These are phyloP conservation scores for Macrostomum lignano DNA, from an alignment of 1,140 invertebrate genomes.

Conservation along the genomic window DNA sequence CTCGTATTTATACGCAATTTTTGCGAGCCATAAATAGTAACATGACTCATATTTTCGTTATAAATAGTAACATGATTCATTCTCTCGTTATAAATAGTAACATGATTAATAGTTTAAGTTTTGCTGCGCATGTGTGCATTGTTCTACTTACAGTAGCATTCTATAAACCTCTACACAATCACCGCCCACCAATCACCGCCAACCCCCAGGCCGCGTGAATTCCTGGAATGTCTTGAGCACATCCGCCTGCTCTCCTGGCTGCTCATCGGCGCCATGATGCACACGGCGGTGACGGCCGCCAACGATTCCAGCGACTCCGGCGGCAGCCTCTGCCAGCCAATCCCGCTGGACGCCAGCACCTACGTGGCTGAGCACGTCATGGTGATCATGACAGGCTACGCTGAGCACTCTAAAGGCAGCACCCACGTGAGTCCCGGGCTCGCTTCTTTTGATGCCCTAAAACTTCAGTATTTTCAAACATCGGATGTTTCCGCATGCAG, in stretches of 20 bases:
- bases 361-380: constrained; percentile 88
- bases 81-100: too few species aligned
- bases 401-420: constrained; percentile 55
- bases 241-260: constrained; percentile 79
- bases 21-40: too few species aligned
- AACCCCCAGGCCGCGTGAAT: constrained; percentile 47
- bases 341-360: constrained; percentile 74
- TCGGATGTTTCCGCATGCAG: too few species aligned
- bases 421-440: neutral
- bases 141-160: too few species aligned
- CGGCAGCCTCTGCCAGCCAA: constrained; percentile 41
- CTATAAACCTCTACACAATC: too few species aligned
- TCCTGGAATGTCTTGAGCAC: constrained; percentile 71
- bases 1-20: too few species aligned
- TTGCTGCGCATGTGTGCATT: too few species aligned
- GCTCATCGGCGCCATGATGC: constrained; percentile 61
- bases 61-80: too few species aligned
- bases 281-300: constrained; percentile 40
- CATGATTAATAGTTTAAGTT: too few species aligned
- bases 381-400: constrained; percentile 66
- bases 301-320: constrained; percentile 37
- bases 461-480: too few species aligned
- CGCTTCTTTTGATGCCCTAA: too few species aligned
- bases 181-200: constrained; percentile 54
- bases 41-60: too few species aligned